These are phyloP conservation scores for Oostethus manadensis DNA, from an alignment of 2,113 vertebrate species.

Conservation along the genomic window DNA sequence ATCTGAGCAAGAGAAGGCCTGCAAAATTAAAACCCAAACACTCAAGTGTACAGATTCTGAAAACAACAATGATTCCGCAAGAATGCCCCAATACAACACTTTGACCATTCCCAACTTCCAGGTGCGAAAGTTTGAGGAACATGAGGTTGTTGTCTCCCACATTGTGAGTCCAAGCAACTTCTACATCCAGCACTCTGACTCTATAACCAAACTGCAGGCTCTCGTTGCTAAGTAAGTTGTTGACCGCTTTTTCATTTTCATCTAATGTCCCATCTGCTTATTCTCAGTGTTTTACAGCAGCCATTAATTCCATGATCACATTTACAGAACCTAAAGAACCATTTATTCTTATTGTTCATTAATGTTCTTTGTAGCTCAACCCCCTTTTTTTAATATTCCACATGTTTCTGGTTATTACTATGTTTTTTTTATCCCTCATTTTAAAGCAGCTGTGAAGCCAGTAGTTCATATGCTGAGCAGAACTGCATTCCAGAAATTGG, in stretches of 20 bases:
- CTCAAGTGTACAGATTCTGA: constrained; percentile 4
- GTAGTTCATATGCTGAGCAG: constrained; percentile 53
- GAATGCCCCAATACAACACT: background rate
- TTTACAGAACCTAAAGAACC: constrained; percentile 31
- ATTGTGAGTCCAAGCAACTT: constrained; percentile 59
- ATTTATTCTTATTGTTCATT: constrained; percentile 31
- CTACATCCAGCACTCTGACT: constrained; percentile 60
- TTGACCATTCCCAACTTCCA: constrained; percentile 59
- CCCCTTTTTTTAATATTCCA: constrained; percentile 24
- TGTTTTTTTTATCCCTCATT: constrained; percentile 20
- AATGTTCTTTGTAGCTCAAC: constrained; percentile 25
- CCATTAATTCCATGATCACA: constrained; percentile 23
- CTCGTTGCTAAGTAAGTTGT: constrained; percentile 53
- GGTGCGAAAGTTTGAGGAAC: constrained; percentile 62
- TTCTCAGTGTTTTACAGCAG: constrained; percentile 25
- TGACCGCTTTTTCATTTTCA: constrained; percentile 8
- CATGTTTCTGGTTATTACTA: constrained; percentile 38
- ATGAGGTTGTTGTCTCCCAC: constrained; percentile 64
- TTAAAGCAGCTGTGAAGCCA: constrained; percentile 45
- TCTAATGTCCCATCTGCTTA: constrained; percentile 18
- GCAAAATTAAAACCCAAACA: background rate
- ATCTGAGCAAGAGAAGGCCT: background rate
- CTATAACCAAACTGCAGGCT: constrained; percentile 41
- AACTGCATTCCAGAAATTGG: constrained; percentile 69
- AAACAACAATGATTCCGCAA: too few relatives aligned